Evolutionary conservation across 2,797 vertebrate genomes (phyloP).

Genomic region (Sebastes cheni): DNA sequence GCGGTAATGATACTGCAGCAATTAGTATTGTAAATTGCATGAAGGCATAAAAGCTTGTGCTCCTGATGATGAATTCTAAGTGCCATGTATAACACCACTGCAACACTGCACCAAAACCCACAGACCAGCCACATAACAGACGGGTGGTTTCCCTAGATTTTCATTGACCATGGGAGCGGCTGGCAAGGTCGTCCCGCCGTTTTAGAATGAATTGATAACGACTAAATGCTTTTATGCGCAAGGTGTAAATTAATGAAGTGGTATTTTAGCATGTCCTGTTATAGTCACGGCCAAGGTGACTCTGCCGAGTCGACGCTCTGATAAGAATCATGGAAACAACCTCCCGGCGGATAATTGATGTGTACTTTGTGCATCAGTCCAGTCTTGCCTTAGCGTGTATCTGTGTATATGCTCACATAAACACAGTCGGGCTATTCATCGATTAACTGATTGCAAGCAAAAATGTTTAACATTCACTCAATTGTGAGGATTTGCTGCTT

Average conservation of each 20-base stretch:
- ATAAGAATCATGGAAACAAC: constrained; percentile 52
- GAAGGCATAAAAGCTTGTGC: not conserved
- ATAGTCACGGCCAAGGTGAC: constrained; percentile 76
- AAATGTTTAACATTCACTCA: not conserved
- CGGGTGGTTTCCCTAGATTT: constrained; percentile 19
- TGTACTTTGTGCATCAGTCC: constrained; percentile 14
- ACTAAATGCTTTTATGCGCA: constrained; percentile 60
- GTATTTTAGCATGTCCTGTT: constrained; percentile 61
- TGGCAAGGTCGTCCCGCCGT: constrained; percentile 65
- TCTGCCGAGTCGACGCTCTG: constrained; percentile 17
- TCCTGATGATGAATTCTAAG: constrained; percentile 4
- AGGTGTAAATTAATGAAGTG: constrained; percentile 67
- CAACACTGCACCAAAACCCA: constrained; percentile 14
- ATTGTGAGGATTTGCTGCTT: not conserved
- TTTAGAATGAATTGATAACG: constrained; percentile 59
- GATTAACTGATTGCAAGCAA: not conserved
- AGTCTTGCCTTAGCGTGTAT: not conserved
- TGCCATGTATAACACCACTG: constrained; percentile 1
- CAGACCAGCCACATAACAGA: not conserved
- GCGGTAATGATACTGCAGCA: not conserved
- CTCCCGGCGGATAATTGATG: constrained; percentile 56
- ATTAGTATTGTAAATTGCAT: not conserved
- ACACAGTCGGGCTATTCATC: not conserved
- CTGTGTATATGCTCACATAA: not conserved
- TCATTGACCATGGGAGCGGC: constrained; percentile 28